Evolutionary conservation across 64 coral and sea anemone genomes (phyloP), one percentile per base, ranked within the genome.

Genomic region (Pocillopora verrucosa): DNA sequence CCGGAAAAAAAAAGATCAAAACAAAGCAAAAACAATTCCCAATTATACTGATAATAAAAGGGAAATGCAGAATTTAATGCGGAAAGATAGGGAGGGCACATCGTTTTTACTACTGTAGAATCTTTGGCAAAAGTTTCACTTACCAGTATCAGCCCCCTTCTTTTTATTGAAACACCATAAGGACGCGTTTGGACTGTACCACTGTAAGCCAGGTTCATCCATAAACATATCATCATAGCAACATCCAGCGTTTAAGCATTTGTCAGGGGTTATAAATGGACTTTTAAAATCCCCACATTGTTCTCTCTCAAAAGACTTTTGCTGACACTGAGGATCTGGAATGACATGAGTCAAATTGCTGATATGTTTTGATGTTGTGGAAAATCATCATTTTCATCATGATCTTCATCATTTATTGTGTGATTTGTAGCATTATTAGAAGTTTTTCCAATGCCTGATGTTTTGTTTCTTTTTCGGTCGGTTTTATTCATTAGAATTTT

Each of bases 211-310:
- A 16, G 83, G 91, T 57, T 92, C 91, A 36, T 78, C 58, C 61
- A 72, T 78, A 73, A 88, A 92, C 5, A 92, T 73, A 64, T 92
- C 91, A 75, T 92, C 91, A 88, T 92, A 97, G 76, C 95, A 97
- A 97, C 95, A 97, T 34, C 87, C 89, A 25, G 91, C 91, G 7
- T 90, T 82, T 15, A 97, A 12, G 63, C 95, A 97, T 75, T 88
- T 56, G 20, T 97, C 59, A 35, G 95, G 95, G 26, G 91, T 91
- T 51, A 97, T 61, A 25, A 77, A 90, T 13, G 95, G 95, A 15
- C 88, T 89, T 60, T 60, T n/a, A 13, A 97, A 24, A 12, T 87
- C 64, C 37, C 88, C 77, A 81, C 95, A 97, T 61, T 74, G 83
- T 19, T 93, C 83, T 60, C 95, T 89, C 74, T 93, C 72, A 60